phyloP scores from a whole-genome alignment of 2,888 invertebrate species.

The Hirtodrosophila confusa region DNA sequence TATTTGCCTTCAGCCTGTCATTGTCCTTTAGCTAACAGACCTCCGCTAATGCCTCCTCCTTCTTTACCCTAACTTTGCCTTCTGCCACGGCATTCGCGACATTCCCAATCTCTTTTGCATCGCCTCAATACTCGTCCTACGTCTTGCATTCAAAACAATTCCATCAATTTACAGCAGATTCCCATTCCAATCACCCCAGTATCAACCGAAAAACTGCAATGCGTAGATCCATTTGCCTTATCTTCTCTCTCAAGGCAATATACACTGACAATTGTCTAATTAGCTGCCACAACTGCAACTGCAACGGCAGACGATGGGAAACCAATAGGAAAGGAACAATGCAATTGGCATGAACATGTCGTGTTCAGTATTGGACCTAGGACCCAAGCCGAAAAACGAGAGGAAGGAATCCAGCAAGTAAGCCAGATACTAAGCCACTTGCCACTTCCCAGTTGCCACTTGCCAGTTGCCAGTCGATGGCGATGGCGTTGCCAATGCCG shows the following conservation, averaged over 20 bases:
- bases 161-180: slow-evolving; percentile 56
- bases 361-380: slow-evolving; percentile 49
- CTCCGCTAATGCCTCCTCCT: too few relatives aligned
- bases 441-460: slow-evolving; percentile 15
- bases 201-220: slow-evolving; percentile 23
- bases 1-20: too few relatives aligned
- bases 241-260: slow-evolving; percentile 34
- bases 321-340: slow-evolving; percentile 55
- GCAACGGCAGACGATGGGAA: slow-evolving; percentile 33
- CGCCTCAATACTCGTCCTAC: slow-evolving; percentile 4
- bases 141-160: slow-evolving; percentile 46
- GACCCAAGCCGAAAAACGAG: slow-evolving; percentile 49
- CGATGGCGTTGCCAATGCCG: slow-evolving; percentile 55
- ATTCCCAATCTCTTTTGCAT: slow-evolving; percentile 11
- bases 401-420: background rate
- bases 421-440: slow-evolving; percentile 41
- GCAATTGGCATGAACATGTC: slow-evolving; percentile 71
- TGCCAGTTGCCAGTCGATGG: slow-evolving; percentile 10
- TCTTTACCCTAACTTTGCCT: too few relatives aligned
- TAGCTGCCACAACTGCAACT: slow-evolving; percentile 47
- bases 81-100: background rate
- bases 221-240: slow-evolving; percentile 54
- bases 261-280: slow-evolving; percentile 64
- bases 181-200: slow-evolving; percentile 20
- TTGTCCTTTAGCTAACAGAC: too few relatives aligned